A percentile compares a stretch with the other conserved stretches of the same genome.
Evolutionary conservation across 64 coral and sea anemone species (phyloP).

Genomic region (Stichodactyla mertensii): DNA sequence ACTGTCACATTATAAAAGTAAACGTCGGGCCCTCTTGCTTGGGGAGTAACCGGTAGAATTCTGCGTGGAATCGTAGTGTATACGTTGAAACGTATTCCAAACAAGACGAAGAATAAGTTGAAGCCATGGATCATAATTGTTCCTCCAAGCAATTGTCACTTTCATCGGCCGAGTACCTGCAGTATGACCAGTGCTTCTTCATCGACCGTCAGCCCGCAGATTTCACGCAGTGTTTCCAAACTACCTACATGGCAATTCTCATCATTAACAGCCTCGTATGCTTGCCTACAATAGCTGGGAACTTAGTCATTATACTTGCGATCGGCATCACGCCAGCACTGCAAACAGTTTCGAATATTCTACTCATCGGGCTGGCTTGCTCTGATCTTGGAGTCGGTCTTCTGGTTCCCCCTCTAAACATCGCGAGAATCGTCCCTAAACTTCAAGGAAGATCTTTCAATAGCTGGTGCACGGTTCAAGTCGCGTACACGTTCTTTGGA

Average conservation of each 20-base stretch:
- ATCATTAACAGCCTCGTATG: constrained; percentile 13
- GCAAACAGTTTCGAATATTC: constrained; percentile 9
- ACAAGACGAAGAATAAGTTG: background rate
- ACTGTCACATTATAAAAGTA: background rate
- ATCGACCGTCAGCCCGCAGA: background rate
- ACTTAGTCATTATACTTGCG: constrained; percentile 6
- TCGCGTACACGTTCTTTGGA: background rate
- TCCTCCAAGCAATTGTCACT: background rate
- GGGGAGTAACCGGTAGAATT: background rate
- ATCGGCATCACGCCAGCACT: constrained; percentile 1
- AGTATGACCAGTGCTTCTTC: constrained; percentile 14
- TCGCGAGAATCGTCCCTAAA: background rate
- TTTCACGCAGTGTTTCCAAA: background rate
- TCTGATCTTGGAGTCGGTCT: constrained; percentile 38
- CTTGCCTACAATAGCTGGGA: constrained; percentile 28
- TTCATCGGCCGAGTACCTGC: background rate
- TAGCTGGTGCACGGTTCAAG: constrained; percentile 11
- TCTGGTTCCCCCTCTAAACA: constrained; percentile 22
- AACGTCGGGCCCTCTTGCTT: background rate
- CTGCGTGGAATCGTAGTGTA: background rate
- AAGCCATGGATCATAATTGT: background rate
- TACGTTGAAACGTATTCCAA: background rate
- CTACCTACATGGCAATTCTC: background rate
- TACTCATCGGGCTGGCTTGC: constrained; percentile 29
- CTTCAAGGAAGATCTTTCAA: background rate